A percentile compares a stretch with the other conserved stretches of the same genome.
These are phyloP conservation scores for Drosophila conformis DNA, from an alignment of 2,888 invertebrate genomes.

Conservation along the genomic window DNA sequence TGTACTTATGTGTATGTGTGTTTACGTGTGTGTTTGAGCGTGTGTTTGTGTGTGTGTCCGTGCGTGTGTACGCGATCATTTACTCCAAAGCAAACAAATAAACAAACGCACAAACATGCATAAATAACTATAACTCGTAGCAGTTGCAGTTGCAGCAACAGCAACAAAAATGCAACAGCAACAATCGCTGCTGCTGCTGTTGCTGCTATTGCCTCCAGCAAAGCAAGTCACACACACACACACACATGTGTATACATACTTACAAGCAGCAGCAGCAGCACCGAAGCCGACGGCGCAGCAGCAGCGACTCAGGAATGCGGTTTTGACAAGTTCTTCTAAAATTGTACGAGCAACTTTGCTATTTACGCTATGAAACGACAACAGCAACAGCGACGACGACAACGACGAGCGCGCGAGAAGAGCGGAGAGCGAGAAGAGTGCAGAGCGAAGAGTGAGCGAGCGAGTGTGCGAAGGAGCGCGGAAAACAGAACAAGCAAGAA, in stretches of 20 bases:
- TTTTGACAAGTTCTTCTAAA: conserved; percentile 85
- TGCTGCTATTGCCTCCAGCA: conserved; percentile 73
- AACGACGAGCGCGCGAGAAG: conserved; percentile 32
- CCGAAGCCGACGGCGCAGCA: conserved; percentile 57
- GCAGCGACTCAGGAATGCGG: conserved; percentile 81
- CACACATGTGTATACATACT: conserved; percentile 18
- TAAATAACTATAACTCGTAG: conserved; percentile 81
- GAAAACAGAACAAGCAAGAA: conserved; percentile 77
- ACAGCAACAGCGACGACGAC: conserved; percentile 37
- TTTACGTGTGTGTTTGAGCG: background rate
- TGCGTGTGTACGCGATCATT: conserved; percentile 76
- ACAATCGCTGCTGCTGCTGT: conserved; percentile 34
- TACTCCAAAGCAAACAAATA: conserved; percentile 80
- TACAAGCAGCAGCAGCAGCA: conserved; percentile 18
- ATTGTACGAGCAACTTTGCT: conserved; percentile 83
- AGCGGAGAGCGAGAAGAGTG: conserved; percentile 65
- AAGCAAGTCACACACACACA: conserved; percentile 54
- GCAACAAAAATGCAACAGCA: conserved; percentile 59
- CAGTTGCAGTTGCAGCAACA: conserved; percentile 67
- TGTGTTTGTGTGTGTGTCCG: conserved; percentile 24
- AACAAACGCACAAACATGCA: conserved; percentile 78
- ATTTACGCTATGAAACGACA: conserved; percentile 81
- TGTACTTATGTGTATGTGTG: background rate
- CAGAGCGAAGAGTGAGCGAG: conserved; percentile 48
- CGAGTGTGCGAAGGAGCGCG: conserved; percentile 77